Base-by-base conservation (phyloP, 2,797 vertebrate species). In the Siniperca undulata region DNA sequence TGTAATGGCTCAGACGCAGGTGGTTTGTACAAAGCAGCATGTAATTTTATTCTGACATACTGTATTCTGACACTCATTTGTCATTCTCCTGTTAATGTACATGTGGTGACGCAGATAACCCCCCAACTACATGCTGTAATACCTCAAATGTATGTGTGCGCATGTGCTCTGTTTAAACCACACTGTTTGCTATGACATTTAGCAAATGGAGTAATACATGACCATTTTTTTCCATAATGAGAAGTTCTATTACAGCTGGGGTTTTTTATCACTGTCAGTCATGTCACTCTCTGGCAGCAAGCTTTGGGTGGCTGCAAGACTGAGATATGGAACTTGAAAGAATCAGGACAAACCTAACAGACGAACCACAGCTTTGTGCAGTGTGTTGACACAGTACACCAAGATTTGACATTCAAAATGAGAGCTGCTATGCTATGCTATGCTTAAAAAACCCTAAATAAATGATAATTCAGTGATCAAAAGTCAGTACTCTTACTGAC, bases 251-350 rank as follows among this genome's bases (percentile, higher is more conserved):
- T 81, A 72, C 62, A 86, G 81, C 62, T 38, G 10, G 3, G 53
- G 46, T 70, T 74, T 74, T 60, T 66, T 52, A 82, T 83, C 55
- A 53, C 74, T 77, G 84, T 80, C 81, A 82, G 53, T 88, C 88
- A 84, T 65, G 77, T 76, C 74, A 70, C 38, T 85, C 59, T 71
- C 55, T 77, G 71, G 75, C 66, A 72, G 83, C 82, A 82, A 77
- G 87, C 77, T 77, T 66, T 46, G 20, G 56, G 50, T 42, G 74
- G 82, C 88, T 92, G 90, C 81, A 71, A 69, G 61, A 64, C 53
- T 78, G 82, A 90, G 89, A 91, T 90, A 90, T 78, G 82, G 30
- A 84, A 70, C 70, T 79, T 85, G 64, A 91, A 88, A 84, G 75
- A 83, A 89, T 74, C 46, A 44, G 38, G 74, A 66, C 6, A 1